Conservation (phyloP, 1,140 invertebrate genomes). For the Penaeus vannamei region DNA sequence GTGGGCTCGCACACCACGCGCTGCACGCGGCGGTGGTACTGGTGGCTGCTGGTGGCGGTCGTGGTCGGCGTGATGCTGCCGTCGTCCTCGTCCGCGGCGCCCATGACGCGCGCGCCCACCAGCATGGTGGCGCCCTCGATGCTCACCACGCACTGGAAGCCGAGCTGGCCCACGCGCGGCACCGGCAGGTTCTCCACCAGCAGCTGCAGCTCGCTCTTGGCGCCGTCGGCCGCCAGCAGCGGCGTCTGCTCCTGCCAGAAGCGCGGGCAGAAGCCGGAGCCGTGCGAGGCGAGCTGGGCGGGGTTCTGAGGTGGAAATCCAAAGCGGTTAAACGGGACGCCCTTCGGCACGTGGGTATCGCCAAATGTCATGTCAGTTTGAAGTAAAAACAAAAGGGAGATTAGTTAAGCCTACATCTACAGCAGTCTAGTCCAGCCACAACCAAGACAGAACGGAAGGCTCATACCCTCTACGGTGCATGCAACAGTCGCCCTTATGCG, state of each 20-base stretch:
- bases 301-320: constrained; percentile 77
- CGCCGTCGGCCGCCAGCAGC: constrained; percentile 88
- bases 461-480: no score
- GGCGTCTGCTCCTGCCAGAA: constrained; percentile 78
- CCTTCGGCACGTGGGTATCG: neutral
- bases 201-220: constrained; percentile 88
- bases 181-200: constrained; percentile 92
- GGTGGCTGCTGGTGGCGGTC: neutral
- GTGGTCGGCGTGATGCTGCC: constrained; percentile 36
- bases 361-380: neutral
- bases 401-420: no score
- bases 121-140: constrained; percentile 92
- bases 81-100: constrained; percentile 47
- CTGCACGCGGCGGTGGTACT: constrained; percentile 72
- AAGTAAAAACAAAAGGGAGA: no score
- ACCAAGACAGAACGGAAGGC: no score
- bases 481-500: no score
- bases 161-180: constrained; percentile 79
- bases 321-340: no score
- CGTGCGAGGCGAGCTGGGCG: constrained; percentile 80
- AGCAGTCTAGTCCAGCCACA: no score
- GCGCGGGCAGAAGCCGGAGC: constrained; percentile 84
- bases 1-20: constrained; percentile 92
- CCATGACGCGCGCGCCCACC: constrained; percentile 86
- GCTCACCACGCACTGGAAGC: constrained; percentile 91